Base-by-base conservation (phyloP, 2,888 invertebrate genomes). In the Tetheella fluctuosa region DNA sequence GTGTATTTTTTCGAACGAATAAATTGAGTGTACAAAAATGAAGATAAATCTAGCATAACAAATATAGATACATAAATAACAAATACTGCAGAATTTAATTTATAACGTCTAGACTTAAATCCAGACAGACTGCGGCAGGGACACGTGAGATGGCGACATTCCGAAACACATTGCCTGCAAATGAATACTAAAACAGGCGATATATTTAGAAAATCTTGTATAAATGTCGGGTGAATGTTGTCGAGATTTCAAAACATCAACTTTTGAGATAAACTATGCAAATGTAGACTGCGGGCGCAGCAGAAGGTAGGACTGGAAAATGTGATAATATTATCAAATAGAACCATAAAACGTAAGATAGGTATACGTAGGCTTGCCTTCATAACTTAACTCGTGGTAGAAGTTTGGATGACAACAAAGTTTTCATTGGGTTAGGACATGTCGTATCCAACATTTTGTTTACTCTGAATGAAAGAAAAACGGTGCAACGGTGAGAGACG, bases 21-120 rank as follows among this genome's bases (percentile, higher is more conserved):
- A 7, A 42, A 17, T 42, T 63, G 60, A 61, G 63, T 69, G 2
- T 58, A 42, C 64, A 56, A 25, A 59, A 62, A 13, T 34, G 34
- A 61, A 63, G 65, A 65, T 64, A 59, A 57, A 58, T 66, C 59
- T 65, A n/a, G 42, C 52, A 57, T 23, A 57, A n/a, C n/a, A n/a
- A n/a, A n/a, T n/a, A n/a, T n/a, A n/a, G n/a, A n/a, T n/a, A n/a
- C n/a, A n/a, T n/a, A 52, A 54, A 61, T 28, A 48, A 17, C n/a
- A 59, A 59, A 61, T 61, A 62, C 64, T 28, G 64, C 58, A 62
- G 57, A 62, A 13, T 13, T 59, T 53, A 68, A 67, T 75, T 70
- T 69, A 71, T 68, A 70, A 28, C 69, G 81, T 83, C 81, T 80
- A 80, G 81, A 81, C 82, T 68, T 64, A 69, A 69, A 71, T 69